Evolutionary conservation across 2,113 vertebrate species (phyloP), one percentile per base, ranked within the genome.

Genomic region (Micromys minutus): DNA sequence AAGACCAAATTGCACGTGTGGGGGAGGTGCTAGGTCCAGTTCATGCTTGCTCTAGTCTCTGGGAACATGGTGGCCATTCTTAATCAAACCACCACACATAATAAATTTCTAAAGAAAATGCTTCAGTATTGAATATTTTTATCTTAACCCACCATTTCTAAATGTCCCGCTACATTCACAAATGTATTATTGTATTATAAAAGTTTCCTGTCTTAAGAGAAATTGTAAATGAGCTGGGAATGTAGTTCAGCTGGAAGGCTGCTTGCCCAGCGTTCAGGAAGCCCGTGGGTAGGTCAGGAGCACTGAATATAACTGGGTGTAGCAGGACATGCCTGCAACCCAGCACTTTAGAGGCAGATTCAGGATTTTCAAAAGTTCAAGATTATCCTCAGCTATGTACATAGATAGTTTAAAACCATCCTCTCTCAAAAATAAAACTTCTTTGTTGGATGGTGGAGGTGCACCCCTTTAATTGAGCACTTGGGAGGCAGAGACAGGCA

Each of bases 81-180:
- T 50, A 55, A 79, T 79, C 47, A 79, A 55, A 36, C 34, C 17
- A 52, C 9, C 47, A 79, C 31, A 36, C 59, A 81, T 76, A 94
- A 63, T 29, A 81, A 87, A 81, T 89, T 39, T 89, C 31, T 65
- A 45, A 90, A 61, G 72, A 45, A 52, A 85, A 81, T 90, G 72
- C 29, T 26, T 59, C 34, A 22, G 61, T 77, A 65, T 85, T 93
- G 52, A 94, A 67, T 59, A 93, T 36, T 95, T 8, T 29, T 47
- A 77, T 76, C 21, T 31, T 39, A 87, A 72, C 39, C 2, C 39
- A 84, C 42, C 11, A 61, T 12, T 88, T 88, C 19, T 31, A 87
- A 91, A 39, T 34, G n/a, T 94, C 45, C 45, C 76, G 72, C 50
- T 67, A 45, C 31, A 69, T 77, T 94, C 36, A 88, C 15, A 95